Evolutionary conservation across 2,113 vertebrate genomes (phyloP).

Genomic region (Sardina pilchardus): DNA sequence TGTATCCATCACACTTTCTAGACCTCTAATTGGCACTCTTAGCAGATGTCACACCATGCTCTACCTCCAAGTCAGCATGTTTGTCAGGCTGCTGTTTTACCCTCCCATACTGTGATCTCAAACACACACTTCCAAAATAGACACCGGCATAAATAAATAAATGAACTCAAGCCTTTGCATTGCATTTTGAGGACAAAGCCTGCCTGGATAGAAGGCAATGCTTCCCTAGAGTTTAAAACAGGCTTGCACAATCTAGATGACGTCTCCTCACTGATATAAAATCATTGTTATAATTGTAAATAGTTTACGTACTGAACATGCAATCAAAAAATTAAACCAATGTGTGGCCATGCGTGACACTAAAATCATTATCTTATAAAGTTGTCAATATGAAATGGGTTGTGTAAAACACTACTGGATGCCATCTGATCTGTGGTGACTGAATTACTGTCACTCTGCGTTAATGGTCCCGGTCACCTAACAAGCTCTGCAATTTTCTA

Average conservation of each 20-base stretch:
- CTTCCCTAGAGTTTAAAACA: not conserved
- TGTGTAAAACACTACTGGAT: not conserved
- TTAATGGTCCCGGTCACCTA: no score
- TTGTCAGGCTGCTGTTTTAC: conserved; percentile 21
- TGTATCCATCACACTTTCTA: conserved; percentile 5
- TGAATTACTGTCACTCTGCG: not conserved
- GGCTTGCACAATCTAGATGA: not conserved
- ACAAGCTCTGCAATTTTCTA: not conserved
- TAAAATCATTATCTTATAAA: not conserved
- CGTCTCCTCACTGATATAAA: not conserved
- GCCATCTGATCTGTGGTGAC: not conserved
- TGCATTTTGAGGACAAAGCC: not conserved
- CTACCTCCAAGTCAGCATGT: conserved; percentile 18
- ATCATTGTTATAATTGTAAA: not conserved
- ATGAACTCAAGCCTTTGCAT: not conserved
- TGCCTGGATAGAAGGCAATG: not conserved
- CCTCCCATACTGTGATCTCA: not conserved
- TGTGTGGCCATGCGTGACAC: not conserved
- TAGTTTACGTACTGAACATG: not conserved
- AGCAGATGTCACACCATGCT: conserved; percentile 17
- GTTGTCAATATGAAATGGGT: not conserved
- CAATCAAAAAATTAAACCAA: not conserved
- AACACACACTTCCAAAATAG: not conserved
- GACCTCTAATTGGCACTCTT: conserved; percentile 29
- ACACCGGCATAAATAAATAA: not conserved